Conservation (phyloP, 2,888 invertebrate species). For the Apamea crenata region DNA sequence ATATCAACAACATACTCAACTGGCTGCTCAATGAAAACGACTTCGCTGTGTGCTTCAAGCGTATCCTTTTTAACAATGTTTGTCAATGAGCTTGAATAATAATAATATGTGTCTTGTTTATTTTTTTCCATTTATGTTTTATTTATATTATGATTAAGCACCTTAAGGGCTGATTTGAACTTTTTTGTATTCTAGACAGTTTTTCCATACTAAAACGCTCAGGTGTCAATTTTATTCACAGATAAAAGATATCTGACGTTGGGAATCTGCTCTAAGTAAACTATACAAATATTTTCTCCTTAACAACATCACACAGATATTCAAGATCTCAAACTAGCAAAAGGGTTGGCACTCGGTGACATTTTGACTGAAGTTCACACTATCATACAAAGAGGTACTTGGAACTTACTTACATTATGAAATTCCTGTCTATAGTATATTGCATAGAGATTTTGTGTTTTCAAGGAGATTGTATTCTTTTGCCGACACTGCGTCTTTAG, state of each 20-base stretch:
- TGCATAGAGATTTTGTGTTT: not conserved
- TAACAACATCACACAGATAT: slow-evolving; percentile 89
- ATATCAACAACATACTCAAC: slow-evolving; percentile 96
- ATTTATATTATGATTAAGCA: not conserved
- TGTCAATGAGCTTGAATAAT: not conserved
- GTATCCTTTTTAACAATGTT: slow-evolving; percentile 91
- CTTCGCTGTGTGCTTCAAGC: slow-evolving; percentile 93
- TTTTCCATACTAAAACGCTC: not conserved
- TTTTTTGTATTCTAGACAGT: not conserved
- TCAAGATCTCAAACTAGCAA: slow-evolving; percentile 95
- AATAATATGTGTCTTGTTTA: not conserved
- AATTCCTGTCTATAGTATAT: not conserved
- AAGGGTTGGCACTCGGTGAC: slow-evolving; percentile 98
- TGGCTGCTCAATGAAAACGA: slow-evolving; percentile 96
- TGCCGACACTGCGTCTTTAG: not conserved
- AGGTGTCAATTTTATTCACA: not conserved
- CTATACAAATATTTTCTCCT: slow-evolving; percentile 41
- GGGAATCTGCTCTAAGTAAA: not conserved
- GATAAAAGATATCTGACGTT: not conserved
- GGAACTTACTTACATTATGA: not conserved
- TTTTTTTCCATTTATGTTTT: too few relatives aligned
- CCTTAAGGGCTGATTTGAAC: not conserved
- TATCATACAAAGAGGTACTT: slow-evolving; percentile 95
- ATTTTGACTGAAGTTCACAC: slow-evolving; percentile 97
- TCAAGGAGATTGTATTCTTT: not conserved